A percentile compares a stretch with the other conserved stretches of the same genome.
phyloP scores from a whole-genome alignment of 2,113 vertebrate species.

The Xiphorhynchus elegans region DNA sequence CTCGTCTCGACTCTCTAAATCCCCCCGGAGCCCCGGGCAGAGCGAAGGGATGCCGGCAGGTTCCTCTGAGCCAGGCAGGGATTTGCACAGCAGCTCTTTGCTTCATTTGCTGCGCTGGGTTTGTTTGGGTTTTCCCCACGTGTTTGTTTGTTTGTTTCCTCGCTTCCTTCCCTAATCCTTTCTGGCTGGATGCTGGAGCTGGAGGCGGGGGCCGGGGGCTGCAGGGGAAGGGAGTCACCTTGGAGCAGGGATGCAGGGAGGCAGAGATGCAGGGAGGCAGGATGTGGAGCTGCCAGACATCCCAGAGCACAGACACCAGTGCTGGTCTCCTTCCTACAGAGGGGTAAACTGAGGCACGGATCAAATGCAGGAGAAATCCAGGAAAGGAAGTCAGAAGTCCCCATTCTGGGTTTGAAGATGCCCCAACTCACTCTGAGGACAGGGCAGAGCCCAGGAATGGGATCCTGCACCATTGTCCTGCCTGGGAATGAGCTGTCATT shows the following conservation, averaged over 20 bases:
- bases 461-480: not conserved
- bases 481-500: not conserved
- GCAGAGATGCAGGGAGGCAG: not conserved
- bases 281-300: accelerated
- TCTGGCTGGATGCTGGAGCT: not conserved
- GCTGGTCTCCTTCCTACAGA: not conserved
- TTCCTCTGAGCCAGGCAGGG: not conserved
- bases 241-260: not conserved
- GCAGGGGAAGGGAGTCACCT: not conserved
- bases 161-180: constrained; percentile 13
- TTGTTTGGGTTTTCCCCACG: constrained; percentile 40
- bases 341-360: not conserved
- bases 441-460: accelerated
- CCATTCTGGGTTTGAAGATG: not conserved
- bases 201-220: not conserved
- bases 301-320: accelerated
- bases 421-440: accelerated
- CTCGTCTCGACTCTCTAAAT: not conserved
- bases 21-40: not conserved
- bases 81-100: not conserved
- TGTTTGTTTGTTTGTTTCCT: constrained; percentile 18
- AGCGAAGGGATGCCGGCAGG: not conserved
- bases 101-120: not conserved
- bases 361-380: not conserved
- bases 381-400: not conserved